Percentiles rank a stretch among this genome's conserved stretches.
Conservation (phyloP, 2,888 invertebrate species). For the Griposia aprilina region DNA sequence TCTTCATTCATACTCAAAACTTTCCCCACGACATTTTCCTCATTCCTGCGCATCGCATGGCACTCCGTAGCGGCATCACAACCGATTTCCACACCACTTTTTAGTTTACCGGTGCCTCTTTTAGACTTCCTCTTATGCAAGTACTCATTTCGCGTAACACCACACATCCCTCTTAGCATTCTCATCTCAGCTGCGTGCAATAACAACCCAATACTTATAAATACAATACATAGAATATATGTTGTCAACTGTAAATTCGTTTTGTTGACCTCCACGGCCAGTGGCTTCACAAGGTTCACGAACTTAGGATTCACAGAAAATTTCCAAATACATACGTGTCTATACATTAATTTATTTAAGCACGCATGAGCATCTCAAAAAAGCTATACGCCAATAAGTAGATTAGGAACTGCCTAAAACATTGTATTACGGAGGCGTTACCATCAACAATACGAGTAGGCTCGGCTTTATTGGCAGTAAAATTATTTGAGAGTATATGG, state of each 20-base stretch:
- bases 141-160: not conserved
- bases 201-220: too few species aligned
- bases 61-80: too few species aligned
- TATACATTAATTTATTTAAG: constrained; percentile 19
- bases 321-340: not conserved
- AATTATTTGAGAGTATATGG: constrained; percentile 51
- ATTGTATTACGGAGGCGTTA: constrained; percentile 55
- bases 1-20: too few species aligned
- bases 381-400: constrained; percentile 13
- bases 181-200: not conserved
- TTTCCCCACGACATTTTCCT: too few species aligned
- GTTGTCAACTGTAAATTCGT: not conserved
- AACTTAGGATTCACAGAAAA: not conserved
- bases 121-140: too few species aligned
- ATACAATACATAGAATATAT: too few species aligned
- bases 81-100: too few species aligned
- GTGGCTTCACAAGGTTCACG: not conserved
- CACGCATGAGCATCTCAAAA: constrained; percentile 3
- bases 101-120: too few species aligned
- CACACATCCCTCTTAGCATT: not conserved
- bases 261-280: not conserved
- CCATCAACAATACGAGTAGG: constrained; percentile 59
- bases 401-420: constrained; percentile 33
- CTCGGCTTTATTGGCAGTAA: constrained; percentile 42
- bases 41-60: too few species aligned